Percentiles rank a stretch among this genome's conserved stretches.
phyloP scores from a whole-genome alignment of 2,113 vertebrate genomes.

The Drymodes brunneopygia region DNA sequence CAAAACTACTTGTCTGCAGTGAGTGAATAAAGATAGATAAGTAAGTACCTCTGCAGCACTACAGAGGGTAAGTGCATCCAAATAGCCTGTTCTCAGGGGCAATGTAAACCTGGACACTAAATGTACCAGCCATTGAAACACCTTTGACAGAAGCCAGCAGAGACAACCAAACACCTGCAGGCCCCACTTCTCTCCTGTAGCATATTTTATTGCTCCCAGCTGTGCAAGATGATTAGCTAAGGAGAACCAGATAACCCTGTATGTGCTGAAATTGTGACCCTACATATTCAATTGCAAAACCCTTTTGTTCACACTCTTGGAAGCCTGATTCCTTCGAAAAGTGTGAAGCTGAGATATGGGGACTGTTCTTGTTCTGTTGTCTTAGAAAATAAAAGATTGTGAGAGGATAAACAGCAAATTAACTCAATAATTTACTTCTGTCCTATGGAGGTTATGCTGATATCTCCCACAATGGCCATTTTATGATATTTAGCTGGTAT shows the following conservation, averaged over 20 bases:
- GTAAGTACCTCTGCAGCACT: not conserved
- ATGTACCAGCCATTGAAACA: not conserved
- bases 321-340: not conserved
- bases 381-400: not conserved
- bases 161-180: not conserved
- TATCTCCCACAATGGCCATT: not conserved
- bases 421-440: not conserved
- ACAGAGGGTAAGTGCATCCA: not conserved
- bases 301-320: not conserved
- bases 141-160: not conserved
- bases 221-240: not conserved
- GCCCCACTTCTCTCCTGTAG: not conserved
- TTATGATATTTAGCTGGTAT: not conserved
- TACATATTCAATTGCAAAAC: not conserved
- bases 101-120: not conserved
- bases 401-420: not conserved
- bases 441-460: not conserved
- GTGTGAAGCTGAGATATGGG: not conserved
- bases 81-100: not conserved
- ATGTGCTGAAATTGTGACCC: not conserved
- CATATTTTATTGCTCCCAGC: not conserved
- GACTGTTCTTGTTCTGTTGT: not conserved
- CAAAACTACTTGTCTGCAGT: not conserved
- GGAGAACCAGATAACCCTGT: not conserved
- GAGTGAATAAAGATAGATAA: not conserved